Evolutionary conservation across 2,888 invertebrate genomes (phyloP).

Genomic region (Petrolisthes manimaculis): DNA sequence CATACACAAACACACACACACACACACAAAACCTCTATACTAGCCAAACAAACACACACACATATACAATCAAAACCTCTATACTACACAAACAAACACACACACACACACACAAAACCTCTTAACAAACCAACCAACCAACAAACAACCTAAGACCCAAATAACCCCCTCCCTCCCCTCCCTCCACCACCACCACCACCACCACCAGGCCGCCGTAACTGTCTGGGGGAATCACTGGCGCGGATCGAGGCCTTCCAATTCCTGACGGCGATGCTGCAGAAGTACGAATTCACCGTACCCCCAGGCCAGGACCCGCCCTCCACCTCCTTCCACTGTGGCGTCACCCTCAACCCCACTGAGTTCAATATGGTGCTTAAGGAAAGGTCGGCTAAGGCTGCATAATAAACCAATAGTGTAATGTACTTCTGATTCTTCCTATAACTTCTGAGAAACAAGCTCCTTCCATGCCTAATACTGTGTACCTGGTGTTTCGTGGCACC

Average conservation of each 20-base stretch:
- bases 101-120: neutral
- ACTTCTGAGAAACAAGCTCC: too few relatives aligned
- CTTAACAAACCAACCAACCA: neutral
- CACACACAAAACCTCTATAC: neutral
- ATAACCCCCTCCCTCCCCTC: neutral
- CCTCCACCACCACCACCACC: neutral
- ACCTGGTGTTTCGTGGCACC: too few relatives aligned
- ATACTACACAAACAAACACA: neutral
- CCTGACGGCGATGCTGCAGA: conserved; percentile 50
- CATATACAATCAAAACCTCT: neutral
- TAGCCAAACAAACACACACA: neutral
- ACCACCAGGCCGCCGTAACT: conserved; percentile 48
- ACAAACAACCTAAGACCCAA: neutral
- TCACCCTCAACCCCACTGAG: conserved; percentile 49
- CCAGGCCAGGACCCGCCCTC: conserved; percentile 24
- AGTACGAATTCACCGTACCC: conserved; percentile 35
- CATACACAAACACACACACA: neutral
- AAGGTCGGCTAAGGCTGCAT: conserved; percentile 37
- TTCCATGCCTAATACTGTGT: too few relatives aligned
- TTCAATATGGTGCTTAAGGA: conserved; percentile 39
- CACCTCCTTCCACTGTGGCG: conserved; percentile 41
- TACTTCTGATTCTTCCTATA: too few relatives aligned
- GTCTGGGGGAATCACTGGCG: conserved; percentile 55
- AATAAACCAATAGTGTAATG: neutral
- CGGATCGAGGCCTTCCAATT: conserved; percentile 55